Conservation (phyloP, 1,140 invertebrate genomes). For the Charaxes varanes region DNA sequence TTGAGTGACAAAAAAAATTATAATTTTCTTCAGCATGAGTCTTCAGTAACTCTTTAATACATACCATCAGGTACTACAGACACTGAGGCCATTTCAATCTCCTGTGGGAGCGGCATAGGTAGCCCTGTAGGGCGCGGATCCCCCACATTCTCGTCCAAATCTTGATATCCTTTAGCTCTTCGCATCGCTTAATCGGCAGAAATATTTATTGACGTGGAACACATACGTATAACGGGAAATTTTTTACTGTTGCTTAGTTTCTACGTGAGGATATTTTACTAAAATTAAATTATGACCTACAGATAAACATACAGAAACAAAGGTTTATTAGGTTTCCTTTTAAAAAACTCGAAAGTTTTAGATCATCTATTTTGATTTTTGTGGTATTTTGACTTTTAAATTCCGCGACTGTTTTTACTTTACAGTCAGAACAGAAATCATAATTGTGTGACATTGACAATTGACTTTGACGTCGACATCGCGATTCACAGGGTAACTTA, state of each 20-base stretch:
- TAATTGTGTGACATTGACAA: constrained; percentile 1
- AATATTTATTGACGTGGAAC: constrained; percentile 44
- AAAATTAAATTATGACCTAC: background rate
- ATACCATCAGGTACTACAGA: constrained; percentile 88
- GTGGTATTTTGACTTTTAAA: constrained; percentile 5
- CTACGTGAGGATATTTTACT: background rate
- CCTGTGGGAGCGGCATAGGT: constrained; percentile 68
- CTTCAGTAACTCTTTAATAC: too few species aligned
- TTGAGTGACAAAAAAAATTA: too few species aligned
- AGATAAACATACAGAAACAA: background rate
- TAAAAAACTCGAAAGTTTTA: too few species aligned
- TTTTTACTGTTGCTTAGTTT: constrained; percentile 9
- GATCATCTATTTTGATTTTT: constrained; percentile 5
- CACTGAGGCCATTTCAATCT: constrained; percentile 87
- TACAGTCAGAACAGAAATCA: background rate
- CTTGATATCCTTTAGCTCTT: constrained; percentile 68
- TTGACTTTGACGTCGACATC: too few species aligned
- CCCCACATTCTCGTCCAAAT: constrained; percentile 61
- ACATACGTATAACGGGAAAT: constrained; percentile 40
- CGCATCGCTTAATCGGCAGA: constrained; percentile 34
- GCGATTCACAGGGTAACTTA: too few species aligned
- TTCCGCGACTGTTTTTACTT: background rate
- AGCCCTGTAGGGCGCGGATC: constrained; percentile 31
- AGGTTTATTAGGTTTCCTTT: too few species aligned
- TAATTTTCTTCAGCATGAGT: too few species aligned